These are phyloP conservation scores for Ochotona curzoniae DNA, from an alignment of 2,113 vertebrate species.

Conservation along the genomic window DNA sequence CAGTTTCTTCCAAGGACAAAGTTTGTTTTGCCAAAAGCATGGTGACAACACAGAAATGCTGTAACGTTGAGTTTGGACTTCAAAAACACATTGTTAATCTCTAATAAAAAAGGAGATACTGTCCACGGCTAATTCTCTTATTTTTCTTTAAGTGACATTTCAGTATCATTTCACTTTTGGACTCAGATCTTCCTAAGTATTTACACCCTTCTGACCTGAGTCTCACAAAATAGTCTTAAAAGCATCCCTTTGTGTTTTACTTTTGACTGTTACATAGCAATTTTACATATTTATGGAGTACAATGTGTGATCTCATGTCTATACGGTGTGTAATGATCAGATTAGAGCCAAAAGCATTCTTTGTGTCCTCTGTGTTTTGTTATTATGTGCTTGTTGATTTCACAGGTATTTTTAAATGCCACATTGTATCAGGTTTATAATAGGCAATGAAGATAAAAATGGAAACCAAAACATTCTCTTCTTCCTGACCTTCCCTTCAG, in stretches of 20 bases:
- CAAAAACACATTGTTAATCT: background rate
- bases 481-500: background rate
- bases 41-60: background rate
- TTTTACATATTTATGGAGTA: too few relatives aligned
- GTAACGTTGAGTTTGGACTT: background rate
- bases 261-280: too few relatives aligned
- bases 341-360: too few relatives aligned
- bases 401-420: background rate
- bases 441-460: background rate
- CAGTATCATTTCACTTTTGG: background rate
- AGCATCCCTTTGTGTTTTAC: background rate
- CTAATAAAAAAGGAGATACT: conserved; percentile 69
- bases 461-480: background rate
- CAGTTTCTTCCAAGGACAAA: background rate
- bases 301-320: background rate
- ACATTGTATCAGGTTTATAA: background rate
- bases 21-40: background rate
- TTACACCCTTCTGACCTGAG: background rate
- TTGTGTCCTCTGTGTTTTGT: background rate
- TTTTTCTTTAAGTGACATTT: background rate
- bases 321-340: too few relatives aligned
- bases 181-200: conserved; percentile 1
- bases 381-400: conserved; percentile 14
- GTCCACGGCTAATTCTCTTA: conserved; percentile 31
- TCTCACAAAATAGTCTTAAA: background rate